Base-by-base conservation (phyloP, 1,140 invertebrate genomes). In the Drosophila arawakana region DNA sequence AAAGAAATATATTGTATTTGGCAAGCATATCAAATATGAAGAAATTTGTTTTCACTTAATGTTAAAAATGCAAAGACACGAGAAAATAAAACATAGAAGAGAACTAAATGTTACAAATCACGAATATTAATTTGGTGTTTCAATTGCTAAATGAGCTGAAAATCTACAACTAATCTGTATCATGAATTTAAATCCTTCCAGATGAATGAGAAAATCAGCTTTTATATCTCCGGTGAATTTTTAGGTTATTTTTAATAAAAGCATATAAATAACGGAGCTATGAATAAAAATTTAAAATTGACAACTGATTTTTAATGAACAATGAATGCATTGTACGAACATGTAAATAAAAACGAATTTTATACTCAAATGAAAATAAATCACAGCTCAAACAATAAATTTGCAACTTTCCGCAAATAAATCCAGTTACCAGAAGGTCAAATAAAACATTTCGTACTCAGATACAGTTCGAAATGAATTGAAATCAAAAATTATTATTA, bases 331-430 rank as follows among this genome's bases (percentile, higher is more conserved):
- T 30, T 70, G 44, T 68, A 70, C 68, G 76, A 61, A 78, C 71
- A 83, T 66, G 80, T 66, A 70, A 61, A 76, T 80, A 39, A 59
- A 30, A 44, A 54, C 35, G 49, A 69, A 25, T 61, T 49, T 41
- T 9, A 35, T 49, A 37, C 49, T 57, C 57, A 62, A 46, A 62
- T 63, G 25, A 30, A 49, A 63, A 78, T 75, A 78, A 78, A 81
- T 86, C 78, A 81, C 47, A 55, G 49, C 18, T 10, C 35, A 46
- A 63, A 57, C 66, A 65, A 70, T 71, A 54, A 82, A 79, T 73
- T 88, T 88, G 76, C 52, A 77, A 73, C 88, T 85, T 15, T 13
- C 5, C n/a, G 37, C 6, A 1, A 71, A 71, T 10, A 44, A 44
- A 21, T 52, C 8, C 49, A 46, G 18, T 41, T 63, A 18, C 30